These are phyloP conservation scores for Brachionus paranguensis DNA, from an alignment of 1,140 invertebrate species.

Conservation along the genomic window DNA sequence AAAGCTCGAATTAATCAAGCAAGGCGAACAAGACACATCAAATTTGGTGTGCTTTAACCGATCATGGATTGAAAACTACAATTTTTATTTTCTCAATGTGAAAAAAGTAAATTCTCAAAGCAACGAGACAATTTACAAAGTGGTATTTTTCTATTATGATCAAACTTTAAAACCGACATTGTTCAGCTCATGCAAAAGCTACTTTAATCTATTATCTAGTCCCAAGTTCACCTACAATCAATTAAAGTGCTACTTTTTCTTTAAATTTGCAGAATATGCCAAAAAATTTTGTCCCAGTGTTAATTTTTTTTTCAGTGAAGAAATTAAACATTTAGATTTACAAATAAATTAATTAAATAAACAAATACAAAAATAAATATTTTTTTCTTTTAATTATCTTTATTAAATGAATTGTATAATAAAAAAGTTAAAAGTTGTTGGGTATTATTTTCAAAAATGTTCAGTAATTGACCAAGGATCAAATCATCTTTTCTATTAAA, in stretches of 20 bases:
- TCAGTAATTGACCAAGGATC: not conserved
- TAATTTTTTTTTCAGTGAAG: not conserved
- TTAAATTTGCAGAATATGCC: not conserved
- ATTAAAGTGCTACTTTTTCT: not conserved
- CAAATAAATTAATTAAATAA: not conserved
- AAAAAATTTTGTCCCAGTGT: not conserved
- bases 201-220: not conserved
- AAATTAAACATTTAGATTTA: not conserved
- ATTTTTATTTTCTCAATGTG: conserved; percentile 18
- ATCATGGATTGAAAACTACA: not conserved
- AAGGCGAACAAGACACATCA: conserved; percentile 9
- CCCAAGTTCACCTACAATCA: not conserved
- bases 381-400: not conserved
- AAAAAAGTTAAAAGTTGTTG: not conserved
- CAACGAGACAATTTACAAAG: not conserved
- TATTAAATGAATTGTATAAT: not conserved
- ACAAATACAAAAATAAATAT: not conserved
- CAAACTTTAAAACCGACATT: not conserved
- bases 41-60: not conserved
- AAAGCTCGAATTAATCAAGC: not conserved
- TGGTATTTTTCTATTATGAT: conserved; percentile 6
- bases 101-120: not conserved
- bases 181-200: not conserved
- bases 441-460: not conserved
- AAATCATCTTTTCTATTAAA: not conserved